A percentile compares a stretch with the other conserved stretches of the same genome.
These are phyloP conservation scores for Chrysocyon brachyurus DNA, from an alignment of 2,797 vertebrate genomes.

Conservation along the genomic window DNA sequence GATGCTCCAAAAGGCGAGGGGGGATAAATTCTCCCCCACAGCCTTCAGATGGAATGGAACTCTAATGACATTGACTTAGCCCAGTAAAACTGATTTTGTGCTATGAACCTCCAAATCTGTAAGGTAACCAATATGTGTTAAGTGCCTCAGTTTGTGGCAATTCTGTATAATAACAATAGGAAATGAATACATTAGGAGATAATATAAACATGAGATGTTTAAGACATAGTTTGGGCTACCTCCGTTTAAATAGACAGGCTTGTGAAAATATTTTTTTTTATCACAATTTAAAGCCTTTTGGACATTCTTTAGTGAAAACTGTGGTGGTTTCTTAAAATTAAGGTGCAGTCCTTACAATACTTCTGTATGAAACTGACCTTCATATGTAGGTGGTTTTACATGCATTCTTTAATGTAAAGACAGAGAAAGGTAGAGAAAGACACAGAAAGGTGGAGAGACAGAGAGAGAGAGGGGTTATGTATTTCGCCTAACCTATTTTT, in stretches of 20 bases:
- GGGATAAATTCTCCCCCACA: neutral
- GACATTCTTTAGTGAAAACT: neutral
- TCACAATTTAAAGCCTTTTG: neutral
- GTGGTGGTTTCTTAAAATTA: neutral
- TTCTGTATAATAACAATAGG: neutral
- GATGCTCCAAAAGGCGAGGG: neutral
- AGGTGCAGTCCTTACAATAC: neutral
- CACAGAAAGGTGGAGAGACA: neutral
- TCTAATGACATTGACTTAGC: neutral
- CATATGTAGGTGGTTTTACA: neutral
- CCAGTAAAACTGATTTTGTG: neutral
- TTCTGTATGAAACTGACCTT: neutral
- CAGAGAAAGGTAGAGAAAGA: no score
- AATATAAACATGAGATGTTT: neutral
- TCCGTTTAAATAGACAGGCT: neutral
- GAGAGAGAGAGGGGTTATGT: neutral
- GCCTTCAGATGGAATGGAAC: neutral
- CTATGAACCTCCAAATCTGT: neutral
- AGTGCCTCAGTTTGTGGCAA: neutral
- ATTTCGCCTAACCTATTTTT: neutral
- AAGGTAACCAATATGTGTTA: neutral
- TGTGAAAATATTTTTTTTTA: neutral
- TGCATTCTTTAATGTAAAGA: neutral
- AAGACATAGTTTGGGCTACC: neutral
- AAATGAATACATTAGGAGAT: neutral